These are phyloP conservation scores for Cydia fagiglandana DNA, from an alignment of 1,140 invertebrate genomes.

Conservation along the genomic window DNA sequence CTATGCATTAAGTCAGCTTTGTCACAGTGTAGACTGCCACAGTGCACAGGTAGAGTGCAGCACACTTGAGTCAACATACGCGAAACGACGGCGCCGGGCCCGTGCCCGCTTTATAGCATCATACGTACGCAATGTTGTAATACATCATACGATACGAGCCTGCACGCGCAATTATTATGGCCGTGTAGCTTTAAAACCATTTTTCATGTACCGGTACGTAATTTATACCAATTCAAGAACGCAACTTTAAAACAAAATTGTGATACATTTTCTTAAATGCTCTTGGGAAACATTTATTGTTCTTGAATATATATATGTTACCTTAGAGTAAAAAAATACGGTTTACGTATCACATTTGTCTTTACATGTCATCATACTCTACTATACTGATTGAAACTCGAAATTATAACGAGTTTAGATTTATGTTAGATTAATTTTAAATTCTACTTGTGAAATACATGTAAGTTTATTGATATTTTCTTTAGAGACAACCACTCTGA, in stretches of 20 bases:
- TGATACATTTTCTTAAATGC: too few relatives aligned
- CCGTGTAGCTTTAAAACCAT: not conserved
- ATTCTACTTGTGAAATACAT: too few relatives aligned
- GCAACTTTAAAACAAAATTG: not conserved
- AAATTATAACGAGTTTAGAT: too few relatives aligned
- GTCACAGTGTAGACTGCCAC: not conserved
- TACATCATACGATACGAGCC: constrained; percentile 22
- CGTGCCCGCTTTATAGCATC: constrained; percentile 38
- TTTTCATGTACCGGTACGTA: not conserved
- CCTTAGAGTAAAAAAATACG: too few relatives aligned
- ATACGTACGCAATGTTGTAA: constrained; percentile 23
- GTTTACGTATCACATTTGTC: too few relatives aligned
- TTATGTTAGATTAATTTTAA: too few relatives aligned
- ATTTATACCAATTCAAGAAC: not conserved
- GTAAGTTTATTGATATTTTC: too few relatives aligned
- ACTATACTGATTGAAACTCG: too few relatives aligned
- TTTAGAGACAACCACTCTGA: too few relatives aligned
- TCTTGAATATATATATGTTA: too few relatives aligned
- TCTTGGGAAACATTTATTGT: too few relatives aligned
- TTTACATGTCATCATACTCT: too few relatives aligned
- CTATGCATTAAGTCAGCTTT: not conserved
- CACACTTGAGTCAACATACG: constrained; percentile 54
- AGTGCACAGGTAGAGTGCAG: not conserved
- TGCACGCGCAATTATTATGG: constrained; percentile 2
- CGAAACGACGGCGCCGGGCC: constrained; percentile 35